These are phyloP conservation scores for Parotocinclus haroldoi DNA, from an alignment of 2,797 vertebrate species.

Conservation along the genomic window DNA sequence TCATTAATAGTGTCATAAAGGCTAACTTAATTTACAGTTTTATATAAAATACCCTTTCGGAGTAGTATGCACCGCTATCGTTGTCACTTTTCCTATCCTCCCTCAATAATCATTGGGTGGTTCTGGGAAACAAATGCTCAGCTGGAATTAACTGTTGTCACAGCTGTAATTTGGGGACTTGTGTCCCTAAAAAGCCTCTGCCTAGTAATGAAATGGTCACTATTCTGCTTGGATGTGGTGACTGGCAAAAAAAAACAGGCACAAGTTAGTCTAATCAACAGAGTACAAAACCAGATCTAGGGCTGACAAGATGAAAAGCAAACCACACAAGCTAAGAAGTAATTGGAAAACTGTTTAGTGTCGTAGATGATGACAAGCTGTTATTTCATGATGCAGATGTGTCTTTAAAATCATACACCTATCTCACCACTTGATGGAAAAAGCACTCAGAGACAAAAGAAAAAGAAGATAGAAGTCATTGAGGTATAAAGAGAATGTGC, in stretches of 20 bases:
- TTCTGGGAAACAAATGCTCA: slow-evolving; percentile 57
- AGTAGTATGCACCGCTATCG: slow-evolving; percentile 1
- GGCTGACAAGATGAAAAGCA: slow-evolving; percentile 29
- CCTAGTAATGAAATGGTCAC: slow-evolving; percentile 66
- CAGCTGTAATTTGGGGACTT: slow-evolving; percentile 78
- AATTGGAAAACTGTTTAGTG: slow-evolving; percentile 15
- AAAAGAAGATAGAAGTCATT: background rate
- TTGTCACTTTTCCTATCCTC: slow-evolving; percentile 35
- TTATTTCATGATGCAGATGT: background rate
- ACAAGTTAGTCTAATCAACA: slow-evolving; percentile 25
- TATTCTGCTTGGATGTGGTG: slow-evolving; percentile 72
- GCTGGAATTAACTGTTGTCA: slow-evolving; percentile 71
- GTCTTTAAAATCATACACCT: slow-evolving; percentile 4
- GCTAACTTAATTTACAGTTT: too few relatives aligned
- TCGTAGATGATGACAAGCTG: slow-evolving; percentile 7
- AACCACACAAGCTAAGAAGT: slow-evolving; percentile 25
- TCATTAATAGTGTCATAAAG: too few relatives aligned
- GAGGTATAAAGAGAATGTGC: background rate
- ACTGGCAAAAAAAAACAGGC: slow-evolving; percentile 43
- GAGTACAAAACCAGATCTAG: slow-evolving; percentile 42
- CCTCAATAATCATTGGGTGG: slow-evolving; percentile 60
- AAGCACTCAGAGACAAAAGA: background rate
- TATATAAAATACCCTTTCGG: background rate
- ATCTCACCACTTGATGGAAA: slow-evolving; percentile 3
- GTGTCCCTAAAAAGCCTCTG: slow-evolving; percentile 69